Conservation (phyloP, 1,140 invertebrate genomes). For the Chironomus tepperi region DNA sequence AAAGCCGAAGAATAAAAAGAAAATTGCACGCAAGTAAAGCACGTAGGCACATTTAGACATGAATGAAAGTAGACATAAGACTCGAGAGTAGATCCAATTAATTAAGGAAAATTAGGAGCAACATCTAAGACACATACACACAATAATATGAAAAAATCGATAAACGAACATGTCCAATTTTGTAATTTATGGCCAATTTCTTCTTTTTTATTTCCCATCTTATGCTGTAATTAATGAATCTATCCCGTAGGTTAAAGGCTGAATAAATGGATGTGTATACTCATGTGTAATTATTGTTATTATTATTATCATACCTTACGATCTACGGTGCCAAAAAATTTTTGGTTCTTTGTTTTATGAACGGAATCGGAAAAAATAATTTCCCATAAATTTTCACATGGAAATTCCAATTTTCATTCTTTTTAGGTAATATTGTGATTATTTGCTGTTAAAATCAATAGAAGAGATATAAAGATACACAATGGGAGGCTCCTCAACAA, state of each 20-base stretch:
- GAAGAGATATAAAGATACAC: neutral
- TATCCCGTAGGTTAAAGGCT: neutral
- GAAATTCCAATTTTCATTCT: too few species aligned
- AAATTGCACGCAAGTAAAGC: neutral
- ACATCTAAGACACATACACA: neutral
- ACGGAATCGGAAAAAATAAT: neutral
- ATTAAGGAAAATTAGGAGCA: conserved; percentile 14
- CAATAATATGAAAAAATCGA: neutral
- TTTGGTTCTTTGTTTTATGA: neutral
- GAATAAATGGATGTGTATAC: neutral
- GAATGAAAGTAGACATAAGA: neutral
- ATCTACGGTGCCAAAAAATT: neutral
- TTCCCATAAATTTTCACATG: neutral
- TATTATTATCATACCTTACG: neutral
- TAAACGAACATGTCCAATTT: conserved; percentile 7
- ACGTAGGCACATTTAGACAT: neutral
- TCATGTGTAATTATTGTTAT: neutral
- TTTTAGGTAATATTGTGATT: neutral
- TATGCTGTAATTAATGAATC: neutral
- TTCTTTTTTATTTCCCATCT: neutral
- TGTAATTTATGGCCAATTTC: conserved; percentile 4
- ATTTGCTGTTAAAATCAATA: neutral
- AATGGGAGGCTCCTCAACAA: too few species aligned
- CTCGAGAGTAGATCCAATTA: neutral
- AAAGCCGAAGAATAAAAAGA: too few species aligned